Base-by-base conservation (phyloP, 2,888 invertebrate genomes). In the Monopis laevigella region DNA sequence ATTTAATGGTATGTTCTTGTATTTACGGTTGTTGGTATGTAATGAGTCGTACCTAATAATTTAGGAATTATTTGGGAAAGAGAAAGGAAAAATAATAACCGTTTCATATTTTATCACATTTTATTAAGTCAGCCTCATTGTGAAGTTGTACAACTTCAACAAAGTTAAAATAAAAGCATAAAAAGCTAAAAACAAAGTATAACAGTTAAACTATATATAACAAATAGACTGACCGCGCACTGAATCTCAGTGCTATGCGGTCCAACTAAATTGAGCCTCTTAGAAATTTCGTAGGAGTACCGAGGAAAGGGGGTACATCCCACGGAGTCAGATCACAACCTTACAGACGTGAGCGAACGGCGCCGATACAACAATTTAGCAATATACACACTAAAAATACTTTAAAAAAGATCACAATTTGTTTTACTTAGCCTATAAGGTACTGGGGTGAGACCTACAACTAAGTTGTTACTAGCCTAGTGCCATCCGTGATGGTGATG, bases 341-440 rank as follows among this genome's bases (percentile, higher is more conserved):
- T 55, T 53, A 51, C 53, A 51, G 48, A 54, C 55, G 61, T 56
- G 66, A 63, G 62, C 62, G 57, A 56, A 55, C 54, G 58, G 57
- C 55, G 53, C 56, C 57, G 48, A 52, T 46, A 54, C 50, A 53
- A 51, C 50, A 53, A 58, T 54, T 58, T 55, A 51, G 51, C 51
- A 49, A 59, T 62, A 63, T 56, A 59, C 59, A 70, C 59, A 67
- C 70, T 72, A 74, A 50, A 58, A 73, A 73, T 68, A 78, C 77
- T 78, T 28, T n/a, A 71, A 66, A 66, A 32, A 38, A 68, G 71
- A 80, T 80, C 80, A 80, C 80, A 80, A 65, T 73, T 71, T 61
- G 65, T 74, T 71, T 61, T 64, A 69, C 77, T 77, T 69, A 78
- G 54, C 60, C 72, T 77, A 65, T 70, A 78, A 78, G 78, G 78